These are phyloP conservation scores for Amphipyra tragopoginis DNA, from an alignment of 2,888 invertebrate genomes.

Conservation along the genomic window DNA sequence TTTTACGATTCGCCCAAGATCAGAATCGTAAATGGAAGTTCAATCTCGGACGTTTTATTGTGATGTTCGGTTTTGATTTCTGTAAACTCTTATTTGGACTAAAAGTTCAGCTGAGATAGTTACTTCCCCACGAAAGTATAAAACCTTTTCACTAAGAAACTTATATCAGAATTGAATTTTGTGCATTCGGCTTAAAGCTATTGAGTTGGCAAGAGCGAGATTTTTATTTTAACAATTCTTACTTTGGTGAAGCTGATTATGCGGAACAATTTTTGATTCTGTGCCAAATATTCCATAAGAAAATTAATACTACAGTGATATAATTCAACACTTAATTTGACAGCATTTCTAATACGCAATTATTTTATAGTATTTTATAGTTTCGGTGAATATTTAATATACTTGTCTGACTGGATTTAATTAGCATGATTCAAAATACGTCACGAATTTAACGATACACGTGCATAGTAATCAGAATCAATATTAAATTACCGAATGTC, in stretches of 20 bases:
- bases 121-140: conserved; percentile 56
- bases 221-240: conserved; percentile 43
- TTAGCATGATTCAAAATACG: conserved; percentile 7
- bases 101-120: conserved; percentile 44
- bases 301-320: conserved; percentile 46
- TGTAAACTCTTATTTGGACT: conserved; percentile 37
- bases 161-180: conserved; percentile 66
- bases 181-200: conserved; percentile 62
- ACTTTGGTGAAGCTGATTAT: conserved; percentile 45
- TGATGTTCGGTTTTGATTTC: conserved; percentile 60
- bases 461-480: conserved; percentile 24
- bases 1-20: conserved; percentile 57
- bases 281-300: conserved; percentile 61
- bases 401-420: conserved; percentile 8
- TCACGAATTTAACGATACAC: conserved; percentile 16
- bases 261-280: conserved; percentile 54
- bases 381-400: conserved; percentile 4
- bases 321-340: conserved; percentile 39
- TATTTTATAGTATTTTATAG: conserved; percentile 28
- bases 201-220: conserved; percentile 43
- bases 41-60: conserved; percentile 57
- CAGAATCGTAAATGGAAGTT: conserved; percentile 57
- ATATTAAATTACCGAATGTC: conserved; percentile 41
- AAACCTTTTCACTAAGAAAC: conserved; percentile 59
- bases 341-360: conserved; percentile 39